Base-by-base conservation (phyloP, 1,140 invertebrate species). In the Anastrepha obliqua region DNA sequence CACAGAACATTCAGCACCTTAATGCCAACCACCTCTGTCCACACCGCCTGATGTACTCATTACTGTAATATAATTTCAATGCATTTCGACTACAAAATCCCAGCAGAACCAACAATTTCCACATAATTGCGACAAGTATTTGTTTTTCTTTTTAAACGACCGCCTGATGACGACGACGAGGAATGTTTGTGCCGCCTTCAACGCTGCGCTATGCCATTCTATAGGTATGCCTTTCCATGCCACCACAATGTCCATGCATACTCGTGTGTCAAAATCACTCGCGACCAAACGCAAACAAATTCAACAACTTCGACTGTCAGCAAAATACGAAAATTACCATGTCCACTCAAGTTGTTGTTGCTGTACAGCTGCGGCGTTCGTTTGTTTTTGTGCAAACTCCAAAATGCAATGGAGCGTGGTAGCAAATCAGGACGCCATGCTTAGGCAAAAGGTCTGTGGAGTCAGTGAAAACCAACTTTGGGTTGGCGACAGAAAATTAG, bases 51-150 rank as follows among this genome's bases (percentile, higher is more conserved):
- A 44, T 44, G 5, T 9, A n/a, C 70, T 78, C 70, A 78, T 78
- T 78, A 78, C 15, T 17, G 15, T 78, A 78, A 78, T 78, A 78
- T 51, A 78, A 78, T 78, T 78, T 78, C 70, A 78, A 78, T 78
- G 70, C 70, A 78, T 20, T 78, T 78, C 70, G 51, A 51, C 44
- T 44, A 78, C 47, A 78, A 47, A 78, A 78, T 78, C 47, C 70
- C 70, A 78, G 17, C 44, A 78, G 70, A 78, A 78, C 51, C 70
- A 78, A 78, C 70, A 81, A 81, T 81, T 81, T 4, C 51, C 51
- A 58, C 74, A 81, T 81, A 81, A 81, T 81, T 81, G 74, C 74
- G 74, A 81, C 74, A 81, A 81, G 74, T 81, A 81, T 81, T 81
- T 81, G 74, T 81, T 81, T 81, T 81, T 81, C 74, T 55, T 81